A percentile compares a stretch with the other conserved stretches of the same genome.
These are phyloP conservation scores for Tangara arthus DNA, from an alignment of 2,797 vertebrate species.

Conservation along the genomic window DNA sequence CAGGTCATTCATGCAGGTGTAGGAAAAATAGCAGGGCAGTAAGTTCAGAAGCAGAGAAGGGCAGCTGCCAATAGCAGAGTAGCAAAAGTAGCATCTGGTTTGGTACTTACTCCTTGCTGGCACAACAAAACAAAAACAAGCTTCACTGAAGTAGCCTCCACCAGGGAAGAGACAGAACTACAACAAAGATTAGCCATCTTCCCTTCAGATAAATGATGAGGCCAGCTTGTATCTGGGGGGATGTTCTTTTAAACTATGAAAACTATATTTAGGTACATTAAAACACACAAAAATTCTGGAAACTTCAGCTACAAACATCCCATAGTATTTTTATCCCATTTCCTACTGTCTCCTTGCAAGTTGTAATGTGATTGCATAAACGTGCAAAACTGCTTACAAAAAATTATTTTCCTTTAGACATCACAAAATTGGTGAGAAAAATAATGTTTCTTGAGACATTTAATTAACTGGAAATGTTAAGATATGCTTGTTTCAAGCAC, in stretches of 20 bases:
- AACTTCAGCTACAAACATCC: not conserved
- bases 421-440: not conserved
- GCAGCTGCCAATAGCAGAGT: not conserved
- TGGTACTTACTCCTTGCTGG: not conserved
- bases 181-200: not conserved
- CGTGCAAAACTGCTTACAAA: not conserved
- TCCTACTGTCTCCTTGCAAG: not conserved
- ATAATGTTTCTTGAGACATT: not conserved
- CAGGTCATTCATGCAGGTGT: not conserved
- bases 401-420: not conserved
- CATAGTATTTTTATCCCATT: not conserved
- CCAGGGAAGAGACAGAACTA: not conserved
- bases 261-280: not conserved
- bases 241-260: not conserved
- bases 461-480: not conserved
- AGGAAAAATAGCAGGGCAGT: not conserved
- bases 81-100: not conserved
- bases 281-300: not conserved
- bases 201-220: not conserved
- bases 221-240: not conserved
- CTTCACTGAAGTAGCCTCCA: not conserved
- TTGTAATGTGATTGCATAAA: not conserved
- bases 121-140: not conserved
- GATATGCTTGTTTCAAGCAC: not conserved
- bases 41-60: not conserved